These are phyloP conservation scores for Napeogenes sylphis DNA, from an alignment of 2,888 invertebrate species.

Conservation along the genomic window DNA sequence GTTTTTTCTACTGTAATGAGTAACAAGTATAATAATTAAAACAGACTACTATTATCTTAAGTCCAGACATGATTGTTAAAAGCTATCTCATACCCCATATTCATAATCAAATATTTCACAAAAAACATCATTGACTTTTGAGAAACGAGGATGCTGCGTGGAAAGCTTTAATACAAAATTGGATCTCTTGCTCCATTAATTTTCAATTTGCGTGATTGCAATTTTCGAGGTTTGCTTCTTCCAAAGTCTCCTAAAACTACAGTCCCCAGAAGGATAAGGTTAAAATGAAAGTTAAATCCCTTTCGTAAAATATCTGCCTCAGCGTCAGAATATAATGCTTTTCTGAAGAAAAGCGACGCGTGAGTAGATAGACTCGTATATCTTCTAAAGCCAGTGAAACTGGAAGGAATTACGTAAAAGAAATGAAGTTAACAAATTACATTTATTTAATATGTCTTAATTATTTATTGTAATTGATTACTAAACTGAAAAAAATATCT, in stretches of 20 bases:
- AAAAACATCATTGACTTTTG: conserved; percentile 30
- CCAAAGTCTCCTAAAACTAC: conserved; percentile 57
- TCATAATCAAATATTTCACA: conserved; percentile 1
- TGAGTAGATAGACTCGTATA: no score
- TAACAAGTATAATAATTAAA: no score
- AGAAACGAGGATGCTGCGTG: conserved; percentile 39
- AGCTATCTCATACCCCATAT: not conserved
- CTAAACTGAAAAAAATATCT: no score
- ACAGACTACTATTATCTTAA: no score
- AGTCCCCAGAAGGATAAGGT: conserved; percentile 57
- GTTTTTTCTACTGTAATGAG: no score
- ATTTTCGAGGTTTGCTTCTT: conserved; percentile 73
- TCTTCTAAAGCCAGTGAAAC: no score
- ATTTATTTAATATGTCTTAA: no score
- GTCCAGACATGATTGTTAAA: no score
- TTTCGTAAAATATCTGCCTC: conserved; percentile 15
- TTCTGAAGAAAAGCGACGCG: not conserved
- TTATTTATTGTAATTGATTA: not conserved
- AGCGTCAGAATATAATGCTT: conserved; percentile 1
- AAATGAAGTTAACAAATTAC: no score
- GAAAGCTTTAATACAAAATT: conserved; percentile 73
- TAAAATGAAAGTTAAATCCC: conserved; percentile 58
- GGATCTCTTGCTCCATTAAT: conserved; percentile 76
- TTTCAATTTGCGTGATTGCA: conserved; percentile 77
- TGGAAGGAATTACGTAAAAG: no score